Percentiles rank a stretch among this genome's conserved stretches.
phyloP scores from a whole-genome alignment of 2,888 invertebrate genomes.

The Protophormia terraenovae region DNA sequence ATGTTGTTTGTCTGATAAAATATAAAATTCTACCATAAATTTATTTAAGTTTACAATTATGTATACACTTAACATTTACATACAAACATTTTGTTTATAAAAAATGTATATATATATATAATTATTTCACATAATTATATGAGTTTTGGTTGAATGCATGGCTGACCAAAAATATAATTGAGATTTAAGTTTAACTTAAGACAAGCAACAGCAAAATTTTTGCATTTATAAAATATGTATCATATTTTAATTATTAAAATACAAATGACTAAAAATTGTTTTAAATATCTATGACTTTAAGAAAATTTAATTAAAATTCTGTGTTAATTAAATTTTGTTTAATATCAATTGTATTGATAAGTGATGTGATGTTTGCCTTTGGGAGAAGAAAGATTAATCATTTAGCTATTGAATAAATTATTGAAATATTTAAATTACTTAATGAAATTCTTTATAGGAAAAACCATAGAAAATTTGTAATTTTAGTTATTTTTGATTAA shows the following conservation, averaged over 20 bases:
- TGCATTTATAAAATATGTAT: neutral
- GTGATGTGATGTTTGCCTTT: neutral
- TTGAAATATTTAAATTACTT: neutral
- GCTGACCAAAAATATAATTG: constrained; percentile 45
- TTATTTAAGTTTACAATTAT: neutral
- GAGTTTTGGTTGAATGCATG: constrained; percentile 54
- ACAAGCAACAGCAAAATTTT: neutral
- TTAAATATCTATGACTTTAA: neutral
- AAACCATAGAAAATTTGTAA: neutral
- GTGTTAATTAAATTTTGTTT: constrained; percentile 7
- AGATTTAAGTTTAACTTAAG: constrained; percentile 5
- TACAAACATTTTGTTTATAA: no score
- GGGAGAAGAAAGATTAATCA: neutral
- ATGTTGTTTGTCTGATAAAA: neutral
- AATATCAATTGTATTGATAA: neutral
- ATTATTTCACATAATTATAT: constrained; percentile 33
- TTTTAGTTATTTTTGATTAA: neutral
- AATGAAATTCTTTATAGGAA: neutral
- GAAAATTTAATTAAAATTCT: constrained; percentile 16
- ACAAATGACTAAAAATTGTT: neutral
- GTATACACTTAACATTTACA: neutral
- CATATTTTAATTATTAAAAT: constrained; percentile 11
- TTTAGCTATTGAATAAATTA: neutral
- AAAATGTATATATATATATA: neutral
- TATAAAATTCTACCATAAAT: neutral